Percentiles rank a stretch among this genome's conserved stretches.
phyloP scores from a whole-genome alignment of 2,797 vertebrate species.

The Pseudomugil gertrudae region DNA sequence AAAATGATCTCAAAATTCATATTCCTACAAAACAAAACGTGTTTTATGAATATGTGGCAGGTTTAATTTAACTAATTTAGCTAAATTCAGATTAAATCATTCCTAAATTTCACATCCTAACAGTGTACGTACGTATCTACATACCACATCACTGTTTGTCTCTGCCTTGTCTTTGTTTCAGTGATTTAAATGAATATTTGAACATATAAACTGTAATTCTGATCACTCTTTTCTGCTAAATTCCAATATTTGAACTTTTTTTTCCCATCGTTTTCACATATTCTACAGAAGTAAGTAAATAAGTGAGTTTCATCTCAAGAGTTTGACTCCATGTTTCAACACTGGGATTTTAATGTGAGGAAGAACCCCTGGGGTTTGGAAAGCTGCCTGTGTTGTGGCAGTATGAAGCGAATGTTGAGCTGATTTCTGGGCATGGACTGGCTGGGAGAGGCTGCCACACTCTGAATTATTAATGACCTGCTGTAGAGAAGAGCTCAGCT shows the following conservation, averaged over 20 bases:
- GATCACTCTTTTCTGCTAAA: neutral
- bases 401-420: neutral
- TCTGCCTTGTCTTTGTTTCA: too few species aligned
- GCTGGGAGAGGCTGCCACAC: slow-evolving; percentile 37
- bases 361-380: neutral
- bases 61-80: too few species aligned
- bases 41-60: too few species aligned
- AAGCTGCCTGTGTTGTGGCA: slow-evolving; percentile 24
- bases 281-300: neutral
- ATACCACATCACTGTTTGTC: too few species aligned
- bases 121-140: too few species aligned
- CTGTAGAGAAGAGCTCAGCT: slow-evolving; percentile 45
- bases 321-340: neutral
- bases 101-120: too few species aligned
- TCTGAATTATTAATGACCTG: slow-evolving; percentile 66
- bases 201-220: neutral
- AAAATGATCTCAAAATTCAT: too few species aligned
- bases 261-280: too few species aligned
- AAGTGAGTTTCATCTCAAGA: neutral
- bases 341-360: neutral
- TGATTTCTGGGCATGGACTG: slow-evolving; percentile 9
- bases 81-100: too few species aligned
- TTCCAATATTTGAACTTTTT: neutral
- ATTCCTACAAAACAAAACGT: too few species aligned
- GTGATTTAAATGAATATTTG: too few species aligned